These are phyloP conservation scores for Campoplex nolae DNA, from an alignment of 2,888 invertebrate species.

Conservation along the genomic window DNA sequence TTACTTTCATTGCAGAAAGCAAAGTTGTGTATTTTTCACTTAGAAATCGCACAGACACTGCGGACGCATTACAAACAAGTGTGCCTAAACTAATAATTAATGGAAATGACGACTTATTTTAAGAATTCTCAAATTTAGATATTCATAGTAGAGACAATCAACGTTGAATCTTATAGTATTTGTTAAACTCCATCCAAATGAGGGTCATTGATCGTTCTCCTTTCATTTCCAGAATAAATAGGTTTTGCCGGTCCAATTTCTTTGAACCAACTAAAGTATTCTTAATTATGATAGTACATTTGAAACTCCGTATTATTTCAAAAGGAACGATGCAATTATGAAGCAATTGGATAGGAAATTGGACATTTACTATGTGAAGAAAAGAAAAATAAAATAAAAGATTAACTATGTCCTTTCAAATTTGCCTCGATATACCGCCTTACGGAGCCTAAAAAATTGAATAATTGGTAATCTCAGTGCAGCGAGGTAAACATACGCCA, in stretches of 20 bases:
- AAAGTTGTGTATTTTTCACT: neutral
- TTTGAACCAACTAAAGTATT: neutral
- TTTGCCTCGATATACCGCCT: slow-evolving; percentile 18
- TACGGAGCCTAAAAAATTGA: slow-evolving; percentile 19
- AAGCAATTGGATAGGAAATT: slow-evolving; percentile 9
- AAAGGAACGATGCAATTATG: slow-evolving; percentile 5
- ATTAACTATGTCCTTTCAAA: slow-evolving; percentile 41
- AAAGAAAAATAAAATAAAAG: slow-evolving; percentile 26
- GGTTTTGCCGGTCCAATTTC: neutral
- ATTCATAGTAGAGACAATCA: neutral
- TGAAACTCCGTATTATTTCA: slow-evolving; percentile 7
- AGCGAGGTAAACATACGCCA: slow-evolving; percentile 35
- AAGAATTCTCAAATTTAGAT: neutral
- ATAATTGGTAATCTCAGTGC: slow-evolving; percentile 49
- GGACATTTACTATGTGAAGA: slow-evolving; percentile 11
- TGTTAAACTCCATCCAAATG: neutral
- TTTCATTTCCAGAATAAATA: neutral
- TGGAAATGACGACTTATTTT: neutral
- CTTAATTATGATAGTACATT: neutral
- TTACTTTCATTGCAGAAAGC: neutral
- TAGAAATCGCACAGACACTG: neutral
- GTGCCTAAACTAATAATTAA: neutral
- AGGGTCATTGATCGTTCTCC: neutral
- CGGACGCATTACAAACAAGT: neutral
- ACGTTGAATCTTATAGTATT: neutral